Evolutionary conservation across 2,888 invertebrate species (phyloP), one percentile per base, ranked within the genome.

Genomic region (Tupiocoris notatus): DNA sequence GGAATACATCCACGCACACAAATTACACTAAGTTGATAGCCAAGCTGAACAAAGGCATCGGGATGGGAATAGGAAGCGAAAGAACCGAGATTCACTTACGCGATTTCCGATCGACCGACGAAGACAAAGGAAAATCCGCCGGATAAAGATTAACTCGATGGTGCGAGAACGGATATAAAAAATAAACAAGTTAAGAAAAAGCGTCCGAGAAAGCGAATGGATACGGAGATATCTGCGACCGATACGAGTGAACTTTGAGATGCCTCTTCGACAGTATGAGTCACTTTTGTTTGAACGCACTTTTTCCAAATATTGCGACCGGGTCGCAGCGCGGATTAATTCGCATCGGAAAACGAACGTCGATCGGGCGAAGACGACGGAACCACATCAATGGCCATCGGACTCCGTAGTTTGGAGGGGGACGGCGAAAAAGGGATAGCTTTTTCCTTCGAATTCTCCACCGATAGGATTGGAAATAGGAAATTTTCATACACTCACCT

Each of bases 401-500:
- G 20, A 61, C 25, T n/a, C n/a, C n/a, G 6, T 59, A 3, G 59
- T 59, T 39, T 6, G 56, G 71, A 22, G 71, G 71, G 56, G 71
- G 56, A 71, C 61, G 61, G 61, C 71, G 62, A 59, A 62, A 71
- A 71, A 71, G 62, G 61, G 58, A 68, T 57, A 17, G 18, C 7
- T 20, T 59, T 59, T 59, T 59, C 20, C 59, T 3, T 59, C 59
- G n/a, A 18, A 59, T 59, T 39, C 39, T 39, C 39, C 39, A 12
- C 3, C 6, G 39, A 39, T 39, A 39, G 39, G 39, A n/a, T 12
- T 0, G 64, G 16, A 56, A 65, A 78, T 79, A 81, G 3, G 6
- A 12, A 39, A 39, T 39, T 39, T 39, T 39, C 39, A n/a, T 39
- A 3, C 81, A 83, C 82, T 83, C 88, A 91, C 91, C 90, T 91